These are phyloP conservation scores for Sphinx pinastri DNA, from an alignment of 2,888 invertebrate species.

Conservation along the genomic window DNA sequence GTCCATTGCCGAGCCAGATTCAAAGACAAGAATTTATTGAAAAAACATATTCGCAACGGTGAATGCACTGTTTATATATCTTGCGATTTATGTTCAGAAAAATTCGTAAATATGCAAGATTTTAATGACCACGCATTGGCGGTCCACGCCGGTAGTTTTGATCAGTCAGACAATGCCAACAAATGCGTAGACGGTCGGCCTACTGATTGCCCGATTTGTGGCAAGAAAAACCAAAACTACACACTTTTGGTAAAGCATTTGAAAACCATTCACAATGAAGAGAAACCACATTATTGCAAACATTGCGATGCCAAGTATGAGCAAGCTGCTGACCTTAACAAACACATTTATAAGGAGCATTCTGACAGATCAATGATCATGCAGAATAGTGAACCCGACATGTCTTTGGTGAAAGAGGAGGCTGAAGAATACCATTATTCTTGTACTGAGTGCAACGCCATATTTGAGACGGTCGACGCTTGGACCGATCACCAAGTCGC, in stretches of 20 bases:
- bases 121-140: conserved; percentile 79
- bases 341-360: conserved; percentile 84
- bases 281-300: conserved; percentile 82
- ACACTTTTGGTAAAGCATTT: conserved; percentile 84
- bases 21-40: conserved; percentile 73
- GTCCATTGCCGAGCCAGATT: conserved; percentile 76
- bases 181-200: conserved; percentile 77
- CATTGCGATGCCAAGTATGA: conserved; percentile 84
- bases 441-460: conserved; percentile 85
- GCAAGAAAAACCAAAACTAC: conserved; percentile 81
- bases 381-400: conserved; percentile 62
- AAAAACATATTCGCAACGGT: conserved; percentile 79
- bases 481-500: conserved; percentile 85
- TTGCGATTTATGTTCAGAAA: conserved; percentile 79
- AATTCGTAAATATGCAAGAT: conserved; percentile 74
- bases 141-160: conserved; percentile 73
- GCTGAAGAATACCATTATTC: conserved; percentile 83
- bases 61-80: conserved; percentile 85
- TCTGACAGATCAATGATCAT: conserved; percentile 72
- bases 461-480: conserved; percentile 82
- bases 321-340: conserved; percentile 81
- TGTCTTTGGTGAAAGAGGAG: conserved; percentile 78
- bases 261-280: conserved; percentile 76
- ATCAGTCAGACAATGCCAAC: conserved; percentile 67
- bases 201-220: conserved; percentile 82